A percentile compares a stretch with the other conserved stretches of the same genome.
phyloP scores from a whole-genome alignment of 2,888 invertebrate genomes.

The Plutella xylostella region DNA sequence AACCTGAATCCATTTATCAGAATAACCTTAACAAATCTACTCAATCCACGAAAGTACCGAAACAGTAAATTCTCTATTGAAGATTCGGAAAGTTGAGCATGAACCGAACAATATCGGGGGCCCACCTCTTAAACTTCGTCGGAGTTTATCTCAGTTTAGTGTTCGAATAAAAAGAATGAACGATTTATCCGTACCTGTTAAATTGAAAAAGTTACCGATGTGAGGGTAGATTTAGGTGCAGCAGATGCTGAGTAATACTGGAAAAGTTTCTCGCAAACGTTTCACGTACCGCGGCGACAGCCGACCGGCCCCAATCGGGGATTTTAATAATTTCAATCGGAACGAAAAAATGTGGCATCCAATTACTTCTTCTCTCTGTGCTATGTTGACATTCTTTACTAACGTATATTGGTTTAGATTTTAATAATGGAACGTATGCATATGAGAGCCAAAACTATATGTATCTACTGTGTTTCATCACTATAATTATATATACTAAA shows the following conservation, averaged over 20 bases:
- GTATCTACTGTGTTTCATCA: too few relatives aligned
- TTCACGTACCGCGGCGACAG: constrained; percentile 29
- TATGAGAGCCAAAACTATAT: too few relatives aligned
- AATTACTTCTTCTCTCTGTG: too few relatives aligned
- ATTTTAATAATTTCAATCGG: constrained; percentile 52
- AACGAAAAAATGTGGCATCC: too few relatives aligned
- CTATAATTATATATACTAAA: too few relatives aligned
- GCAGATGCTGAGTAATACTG: constrained; percentile 62
- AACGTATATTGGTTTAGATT: too few relatives aligned
- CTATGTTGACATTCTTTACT: too few relatives aligned
- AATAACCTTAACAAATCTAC: too few relatives aligned
- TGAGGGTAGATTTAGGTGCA: constrained; percentile 65
- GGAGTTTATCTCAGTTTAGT: constrained; percentile 64
- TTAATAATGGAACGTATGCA: too few relatives aligned
- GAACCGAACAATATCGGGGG: constrained; percentile 43
- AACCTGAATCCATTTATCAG: too few relatives aligned
- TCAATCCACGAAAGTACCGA: not conserved
- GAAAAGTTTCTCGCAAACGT: constrained; percentile 60
- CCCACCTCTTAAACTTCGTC: constrained; percentile 41
- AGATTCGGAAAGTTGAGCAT: constrained; percentile 44
- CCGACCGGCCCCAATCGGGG: constrained; percentile 21
- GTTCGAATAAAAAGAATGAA: constrained; percentile 67
- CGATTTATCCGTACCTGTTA: constrained; percentile 69
- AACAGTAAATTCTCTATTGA: constrained; percentile 25
- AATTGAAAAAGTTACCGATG: constrained; percentile 69